These are phyloP conservation scores for Bedellia somnulentella DNA, from an alignment of 2,888 invertebrate species.

Conservation along the genomic window DNA sequence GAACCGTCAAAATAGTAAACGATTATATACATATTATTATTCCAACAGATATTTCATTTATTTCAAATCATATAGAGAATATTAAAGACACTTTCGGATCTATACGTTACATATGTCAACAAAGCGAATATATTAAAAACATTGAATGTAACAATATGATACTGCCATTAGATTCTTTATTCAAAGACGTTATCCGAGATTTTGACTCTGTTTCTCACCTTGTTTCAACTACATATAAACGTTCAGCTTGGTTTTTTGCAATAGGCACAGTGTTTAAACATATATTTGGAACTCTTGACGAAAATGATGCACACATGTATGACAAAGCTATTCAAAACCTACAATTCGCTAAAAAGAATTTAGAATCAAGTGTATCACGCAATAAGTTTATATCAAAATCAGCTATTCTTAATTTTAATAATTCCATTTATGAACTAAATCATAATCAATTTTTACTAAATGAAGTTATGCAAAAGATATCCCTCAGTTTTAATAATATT, in stretches of 20 bases:
- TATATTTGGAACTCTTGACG: slow-evolving; percentile 15
- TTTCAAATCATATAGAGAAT: neutral
- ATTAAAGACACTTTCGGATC: neutral
- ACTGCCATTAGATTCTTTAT: neutral
- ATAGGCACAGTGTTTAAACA: slow-evolving; percentile 14
- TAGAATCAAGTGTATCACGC: neutral
- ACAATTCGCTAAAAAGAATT: slow-evolving; percentile 9
- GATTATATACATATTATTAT: neutral
- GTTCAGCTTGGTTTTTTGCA: too few species aligned
- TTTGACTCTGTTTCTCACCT: slow-evolving; percentile 6
- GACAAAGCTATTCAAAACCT: slow-evolving; percentile 12
- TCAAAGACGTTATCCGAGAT: slow-evolving; percentile 5
- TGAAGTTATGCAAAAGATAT: neutral
- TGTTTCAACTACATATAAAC: too few species aligned
- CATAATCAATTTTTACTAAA: too few species aligned
- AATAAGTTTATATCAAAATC: neutral
- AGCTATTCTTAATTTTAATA: neutral
- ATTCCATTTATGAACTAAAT: neutral
- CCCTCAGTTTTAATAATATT: neutral
- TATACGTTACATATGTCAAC: neutral
- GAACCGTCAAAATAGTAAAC: neutral
- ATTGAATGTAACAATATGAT: neutral
- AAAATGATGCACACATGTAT: slow-evolving; percentile 14
- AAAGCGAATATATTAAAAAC: neutral
- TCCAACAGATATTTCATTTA: neutral